Base-by-base conservation (phyloP, 2,113 vertebrate genomes). In the Gila orcuttii region DNA sequence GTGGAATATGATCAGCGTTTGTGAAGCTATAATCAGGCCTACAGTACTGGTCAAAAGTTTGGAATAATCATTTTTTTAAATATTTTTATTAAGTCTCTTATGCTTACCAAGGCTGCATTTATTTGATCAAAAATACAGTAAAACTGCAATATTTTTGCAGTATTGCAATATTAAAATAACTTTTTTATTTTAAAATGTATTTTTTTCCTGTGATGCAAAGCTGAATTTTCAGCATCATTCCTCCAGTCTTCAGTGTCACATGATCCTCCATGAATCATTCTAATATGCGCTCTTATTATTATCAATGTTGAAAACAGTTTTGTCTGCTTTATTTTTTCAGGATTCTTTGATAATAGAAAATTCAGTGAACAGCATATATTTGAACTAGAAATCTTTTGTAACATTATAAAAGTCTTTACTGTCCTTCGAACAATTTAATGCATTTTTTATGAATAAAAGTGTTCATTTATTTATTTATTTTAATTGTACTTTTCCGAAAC, bases 1-100 rank as follows among this genome's bases (percentile, higher is more conserved):
- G 19, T 86, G 77, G n/a, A 64, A 79, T 79, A 79, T 47, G 73
- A 33, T 31, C 64, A 71, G 76, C 3, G 28, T 31, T 69, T 79
- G 55, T 77, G 79, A 31, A 68, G 15, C 69, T 50, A 55, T 82
- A 31, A 81, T 25, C 39, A 19, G 59, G 12, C 79, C 59, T 31
- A 4, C n/a, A 71, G 36, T 71, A 71, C 21, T 9, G 11, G 15
- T 33, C 25, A 77, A 55, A 77, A 9, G 3, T 33, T 31, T 52
- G 2, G 23, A 74, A 25, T 45, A 28, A 28, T 28, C 28, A 28
- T 28, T 28, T 28, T 28, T 28, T 28, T 28, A 28, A 28, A 28
- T 28, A 28, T 28, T 28, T 45, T 74, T 45, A 4, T 12, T 6
- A 47, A 74, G 71, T 28, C 11, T 75, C 2, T 50, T 31, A 21